These are phyloP conservation scores for Macrocentrus cingulum DNA, from an alignment of 1,140 invertebrate genomes.

Conservation along the genomic window DNA sequence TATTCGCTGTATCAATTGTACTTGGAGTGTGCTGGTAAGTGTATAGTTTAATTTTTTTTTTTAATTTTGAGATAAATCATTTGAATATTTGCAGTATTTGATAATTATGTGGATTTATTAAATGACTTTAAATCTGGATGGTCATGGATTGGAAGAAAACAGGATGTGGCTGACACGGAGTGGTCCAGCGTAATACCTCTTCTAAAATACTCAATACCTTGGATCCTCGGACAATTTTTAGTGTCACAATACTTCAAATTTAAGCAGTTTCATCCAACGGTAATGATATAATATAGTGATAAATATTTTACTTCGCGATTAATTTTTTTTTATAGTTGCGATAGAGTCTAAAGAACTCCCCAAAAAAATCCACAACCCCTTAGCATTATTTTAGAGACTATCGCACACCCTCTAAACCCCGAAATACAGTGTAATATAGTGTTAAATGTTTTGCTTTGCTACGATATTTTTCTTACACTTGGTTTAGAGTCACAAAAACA, in stretches of 20 bases:
- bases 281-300: too few relatives aligned
- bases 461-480: too few relatives aligned
- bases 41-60: constrained; percentile 18
- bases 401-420: too few relatives aligned
- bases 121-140: constrained; percentile 53
- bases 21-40: constrained; percentile 43
- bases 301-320: too few relatives aligned
- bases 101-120: constrained; percentile 41
- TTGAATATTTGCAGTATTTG: constrained; percentile 41
- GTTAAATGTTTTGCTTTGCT: too few relatives aligned
- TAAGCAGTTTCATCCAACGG: constrained; percentile 21
- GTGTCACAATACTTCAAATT: constrained; percentile 46
- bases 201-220: constrained; percentile 48
- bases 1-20: constrained; percentile 49
- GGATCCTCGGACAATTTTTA: constrained; percentile 51
- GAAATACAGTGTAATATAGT: too few relatives aligned
- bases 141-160: constrained; percentile 52
- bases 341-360: too few relatives aligned
- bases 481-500: too few relatives aligned
- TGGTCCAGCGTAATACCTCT: constrained; percentile 58
- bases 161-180: constrained; percentile 61
- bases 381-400: too few relatives aligned
- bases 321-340: too few relatives aligned
- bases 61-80: not conserved
- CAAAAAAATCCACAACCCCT: too few relatives aligned